Evolutionary conservation across 2,797 vertebrate genomes (phyloP).

Genomic region (Premnoplex brunnescens): DNA sequence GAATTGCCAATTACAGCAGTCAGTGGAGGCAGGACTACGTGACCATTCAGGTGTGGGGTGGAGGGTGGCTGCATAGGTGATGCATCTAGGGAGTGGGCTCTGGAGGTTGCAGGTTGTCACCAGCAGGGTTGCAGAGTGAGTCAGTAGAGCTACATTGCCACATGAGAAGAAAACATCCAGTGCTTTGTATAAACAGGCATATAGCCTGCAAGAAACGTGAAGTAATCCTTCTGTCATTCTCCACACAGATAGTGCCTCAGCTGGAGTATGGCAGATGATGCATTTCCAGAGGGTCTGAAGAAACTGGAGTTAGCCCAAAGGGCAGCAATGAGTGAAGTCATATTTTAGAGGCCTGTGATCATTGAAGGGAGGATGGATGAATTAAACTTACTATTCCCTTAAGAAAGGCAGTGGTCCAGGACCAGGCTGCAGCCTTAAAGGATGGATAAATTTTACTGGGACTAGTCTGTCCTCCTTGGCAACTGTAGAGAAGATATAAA

Average conservation of each 20-base stretch:
- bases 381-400: not conserved
- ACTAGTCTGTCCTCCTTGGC: not conserved
- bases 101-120: not conserved
- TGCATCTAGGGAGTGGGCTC: fast-evolving
- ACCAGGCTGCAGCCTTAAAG: not conserved
- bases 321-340: not conserved
- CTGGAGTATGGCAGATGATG: not conserved
- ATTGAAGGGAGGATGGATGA: not conserved
- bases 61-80: not conserved
- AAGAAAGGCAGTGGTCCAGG: not conserved
- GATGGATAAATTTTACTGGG: not conserved
- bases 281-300: not conserved
- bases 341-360: not conserved
- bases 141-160: not conserved
- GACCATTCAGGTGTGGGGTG: fast-evolving
- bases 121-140: not conserved
- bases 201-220: not conserved
- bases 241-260: not conserved
- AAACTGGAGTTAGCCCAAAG: not conserved
- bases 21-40: not conserved
- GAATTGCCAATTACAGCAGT: not conserved
- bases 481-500: not conserved
- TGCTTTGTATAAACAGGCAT: not conserved
- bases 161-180: not conserved
- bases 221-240: not conserved